These are phyloP conservation scores for Phengaris alcon DNA, from an alignment of 2,888 invertebrate genomes.

Conservation along the genomic window DNA sequence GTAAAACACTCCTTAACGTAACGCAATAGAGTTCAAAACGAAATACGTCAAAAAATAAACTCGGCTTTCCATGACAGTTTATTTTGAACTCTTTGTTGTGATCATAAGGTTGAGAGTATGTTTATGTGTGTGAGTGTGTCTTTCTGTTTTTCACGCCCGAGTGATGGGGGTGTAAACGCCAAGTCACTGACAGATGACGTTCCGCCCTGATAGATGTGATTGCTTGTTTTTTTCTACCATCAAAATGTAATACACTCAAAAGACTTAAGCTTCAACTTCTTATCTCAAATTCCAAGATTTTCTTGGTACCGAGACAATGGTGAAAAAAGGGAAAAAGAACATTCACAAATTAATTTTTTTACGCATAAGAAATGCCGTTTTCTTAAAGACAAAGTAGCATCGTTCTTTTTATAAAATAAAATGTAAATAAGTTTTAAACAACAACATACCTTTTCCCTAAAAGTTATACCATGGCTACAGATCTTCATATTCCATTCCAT, in stretches of 20 bases:
- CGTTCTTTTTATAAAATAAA: background rate
- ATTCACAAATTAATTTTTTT: background rate
- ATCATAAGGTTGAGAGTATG: constrained; percentile 6
- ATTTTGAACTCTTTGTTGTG: background rate
- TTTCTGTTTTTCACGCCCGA: constrained; percentile 61
- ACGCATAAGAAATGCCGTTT: background rate
- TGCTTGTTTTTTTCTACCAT: constrained; percentile 39
- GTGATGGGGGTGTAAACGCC: constrained; percentile 58
- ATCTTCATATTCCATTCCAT: too few relatives aligned
- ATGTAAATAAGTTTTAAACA: background rate
- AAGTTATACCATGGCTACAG: too few relatives aligned
- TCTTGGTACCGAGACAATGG: background rate
- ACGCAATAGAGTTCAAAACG: background rate
- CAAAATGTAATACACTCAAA: constrained; percentile 32
- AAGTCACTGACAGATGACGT: constrained; percentile 68
- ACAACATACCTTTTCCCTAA: too few relatives aligned
- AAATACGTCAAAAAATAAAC: constrained; percentile 31
- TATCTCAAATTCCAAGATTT: constrained; percentile 16
- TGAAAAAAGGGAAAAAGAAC: background rate
- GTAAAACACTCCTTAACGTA: constrained; percentile 41
- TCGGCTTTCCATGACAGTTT: background rate
- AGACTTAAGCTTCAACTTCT: constrained; percentile 14
- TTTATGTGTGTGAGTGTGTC: constrained; percentile 37
- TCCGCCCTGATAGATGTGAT: constrained; percentile 65
- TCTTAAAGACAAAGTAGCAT: background rate